Evolutionary conservation across 2,113 vertebrate genomes (phyloP).

Genomic region (Aspiorhynchus laticeps): DNA sequence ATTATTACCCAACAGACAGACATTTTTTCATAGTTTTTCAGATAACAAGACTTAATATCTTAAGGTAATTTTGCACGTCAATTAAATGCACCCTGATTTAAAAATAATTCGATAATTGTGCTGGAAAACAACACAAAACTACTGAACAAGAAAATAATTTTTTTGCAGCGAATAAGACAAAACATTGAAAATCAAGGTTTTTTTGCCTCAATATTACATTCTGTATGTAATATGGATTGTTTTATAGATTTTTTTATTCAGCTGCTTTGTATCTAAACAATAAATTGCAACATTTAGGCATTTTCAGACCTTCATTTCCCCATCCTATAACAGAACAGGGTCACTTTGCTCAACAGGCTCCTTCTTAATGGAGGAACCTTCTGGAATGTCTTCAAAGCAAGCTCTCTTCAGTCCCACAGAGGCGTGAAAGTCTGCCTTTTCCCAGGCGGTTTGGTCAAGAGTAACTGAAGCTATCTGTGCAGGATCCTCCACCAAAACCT

Average conservation of each 20-base stretch:
- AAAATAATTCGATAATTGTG: neutral
- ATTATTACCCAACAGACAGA: too few relatives aligned
- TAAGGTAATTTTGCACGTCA: neutral
- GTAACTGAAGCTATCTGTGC: constrained; percentile 5
- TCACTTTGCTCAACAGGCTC: constrained; percentile 8
- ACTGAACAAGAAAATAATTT: too few relatives aligned
- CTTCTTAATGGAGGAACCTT: constrained; percentile 42
- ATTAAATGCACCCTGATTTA: neutral
- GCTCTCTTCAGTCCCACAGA: constrained; percentile 2
- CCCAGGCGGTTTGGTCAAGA: neutral
- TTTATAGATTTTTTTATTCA: neutral
- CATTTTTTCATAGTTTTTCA: too few relatives aligned
- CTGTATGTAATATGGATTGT: neutral
- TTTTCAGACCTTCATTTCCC: constrained; percentile 50
- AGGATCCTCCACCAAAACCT: constrained; percentile 64
- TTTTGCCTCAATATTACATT: neutral
- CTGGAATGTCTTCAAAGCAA: constrained; percentile 21
- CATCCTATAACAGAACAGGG: constrained; percentile 35
- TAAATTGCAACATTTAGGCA: neutral
- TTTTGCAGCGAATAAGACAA: neutral
- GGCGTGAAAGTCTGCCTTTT: neutral
- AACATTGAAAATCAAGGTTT: neutral
- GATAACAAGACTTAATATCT: neutral
- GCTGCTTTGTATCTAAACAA: neutral
- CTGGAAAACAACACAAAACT: neutral